Conservation (phyloP, 2,888 invertebrate genomes). For the Venusia cambrica region DNA sequence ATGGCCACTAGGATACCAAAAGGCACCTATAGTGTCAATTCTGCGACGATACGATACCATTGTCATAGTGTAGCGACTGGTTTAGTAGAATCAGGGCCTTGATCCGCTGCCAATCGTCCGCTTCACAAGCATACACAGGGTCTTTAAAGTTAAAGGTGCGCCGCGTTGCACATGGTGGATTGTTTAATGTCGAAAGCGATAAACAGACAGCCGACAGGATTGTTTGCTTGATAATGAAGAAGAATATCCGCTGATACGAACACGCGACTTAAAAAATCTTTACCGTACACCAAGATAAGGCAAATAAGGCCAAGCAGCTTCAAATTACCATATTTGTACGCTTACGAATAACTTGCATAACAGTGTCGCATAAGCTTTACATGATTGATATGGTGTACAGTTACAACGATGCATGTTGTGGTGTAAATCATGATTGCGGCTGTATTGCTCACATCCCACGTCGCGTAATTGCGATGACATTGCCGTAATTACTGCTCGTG, state of each 20-base stretch:
- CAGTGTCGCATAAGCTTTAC: constrained; percentile 16
- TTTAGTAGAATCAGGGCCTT: too few relatives aligned
- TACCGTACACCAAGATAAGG: constrained; percentile 12
- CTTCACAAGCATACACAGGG: constrained; percentile 10
- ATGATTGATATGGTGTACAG: constrained; percentile 21
- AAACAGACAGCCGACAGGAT: constrained; percentile 24
- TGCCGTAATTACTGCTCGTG: constrained; percentile 24
- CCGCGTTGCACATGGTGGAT: constrained; percentile 24
- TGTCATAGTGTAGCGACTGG: too few relatives aligned
- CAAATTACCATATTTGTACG: constrained; percentile 2
- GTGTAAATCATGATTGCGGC: constrained; percentile 24
- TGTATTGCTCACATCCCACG: constrained; percentile 21
- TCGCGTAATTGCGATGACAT: constrained; percentile 21
- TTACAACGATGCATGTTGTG: constrained; percentile 25
- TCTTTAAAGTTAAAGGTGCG: constrained; percentile 26
- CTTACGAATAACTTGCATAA: constrained; percentile 13
- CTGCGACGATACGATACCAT: too few relatives aligned
- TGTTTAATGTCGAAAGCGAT: constrained; percentile 20
- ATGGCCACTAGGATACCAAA: too few relatives aligned
- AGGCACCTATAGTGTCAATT: too few relatives aligned
- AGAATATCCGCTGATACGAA: constrained; percentile 15
- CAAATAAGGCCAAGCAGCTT: neutral
- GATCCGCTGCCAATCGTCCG: constrained; percentile 15
- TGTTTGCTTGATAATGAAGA: constrained; percentile 22
- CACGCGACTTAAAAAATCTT: constrained; percentile 9